These are phyloP conservation scores for Thysanoteuthis rhombus DNA, from an alignment of 2,888 invertebrate genomes.

Conservation along the genomic window DNA sequence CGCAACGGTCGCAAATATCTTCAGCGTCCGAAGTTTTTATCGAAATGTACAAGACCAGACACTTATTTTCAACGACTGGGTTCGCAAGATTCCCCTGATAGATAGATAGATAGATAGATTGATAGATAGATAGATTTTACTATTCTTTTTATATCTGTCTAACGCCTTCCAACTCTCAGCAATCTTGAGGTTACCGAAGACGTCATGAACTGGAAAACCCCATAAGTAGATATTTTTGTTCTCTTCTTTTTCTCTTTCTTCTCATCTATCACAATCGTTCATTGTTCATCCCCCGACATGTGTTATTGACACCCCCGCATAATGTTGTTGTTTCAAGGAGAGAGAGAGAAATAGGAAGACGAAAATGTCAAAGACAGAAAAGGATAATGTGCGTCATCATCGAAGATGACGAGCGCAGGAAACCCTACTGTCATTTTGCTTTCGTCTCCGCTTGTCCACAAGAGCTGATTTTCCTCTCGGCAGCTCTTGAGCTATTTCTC, in stretches of 20 bases:
- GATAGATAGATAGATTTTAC: too few relatives aligned
- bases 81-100: too few relatives aligned
- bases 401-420: too few relatives aligned
- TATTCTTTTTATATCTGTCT: too few relatives aligned
- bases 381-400: background rate
- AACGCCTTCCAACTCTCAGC: background rate
- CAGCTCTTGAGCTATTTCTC: background rate
- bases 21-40: too few relatives aligned
- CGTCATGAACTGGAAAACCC: background rate
- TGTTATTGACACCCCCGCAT: background rate
- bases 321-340: background rate
- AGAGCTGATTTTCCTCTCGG: background rate
- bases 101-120: too few relatives aligned
- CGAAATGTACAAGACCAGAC: too few relatives aligned
- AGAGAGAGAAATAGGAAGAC: background rate
- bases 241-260: background rate
- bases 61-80: too few relatives aligned
- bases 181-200: background rate
- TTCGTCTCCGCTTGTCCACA: background rate
- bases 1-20: too few relatives aligned
- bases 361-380: background rate
- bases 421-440: background rate
- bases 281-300: background rate
- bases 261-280: background rate
- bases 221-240: background rate